phyloP scores from a whole-genome alignment of 2,888 invertebrate genomes.

The Dione vanillae region DNA sequence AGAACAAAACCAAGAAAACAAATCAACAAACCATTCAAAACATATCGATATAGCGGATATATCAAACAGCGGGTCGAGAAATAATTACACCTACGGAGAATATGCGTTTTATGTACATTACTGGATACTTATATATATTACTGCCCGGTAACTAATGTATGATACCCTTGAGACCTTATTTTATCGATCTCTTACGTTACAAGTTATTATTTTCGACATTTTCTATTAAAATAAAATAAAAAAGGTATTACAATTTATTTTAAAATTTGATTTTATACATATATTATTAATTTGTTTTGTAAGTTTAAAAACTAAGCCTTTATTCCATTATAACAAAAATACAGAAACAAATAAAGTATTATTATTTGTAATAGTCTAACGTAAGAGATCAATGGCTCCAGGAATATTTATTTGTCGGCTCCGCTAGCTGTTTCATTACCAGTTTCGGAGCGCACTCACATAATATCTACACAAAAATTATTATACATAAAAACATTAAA shows the following conservation, averaged over 20 bases:
- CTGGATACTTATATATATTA: conserved; percentile 49
- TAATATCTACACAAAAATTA: conserved; percentile 29
- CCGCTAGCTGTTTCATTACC: conserved; percentile 21
- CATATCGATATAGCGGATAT: conserved; percentile 62
- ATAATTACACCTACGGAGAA: conserved; percentile 67
- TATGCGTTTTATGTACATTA: conserved; percentile 13
- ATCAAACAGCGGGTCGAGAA: conserved; percentile 50
- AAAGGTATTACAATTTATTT: no score
- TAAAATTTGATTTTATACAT: no score
- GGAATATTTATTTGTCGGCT: conserved; percentile 28
- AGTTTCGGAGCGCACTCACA: conserved; percentile 30
- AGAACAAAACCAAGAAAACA: conserved; percentile 89
- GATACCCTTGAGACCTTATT: not conserved
- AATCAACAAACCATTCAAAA: conserved; percentile 85
- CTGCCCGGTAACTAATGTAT: conserved; percentile 63
- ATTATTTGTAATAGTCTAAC: not conserved
- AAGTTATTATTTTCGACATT: not conserved
- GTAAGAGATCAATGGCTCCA: conserved; percentile 4
- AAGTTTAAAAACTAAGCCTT: no score
- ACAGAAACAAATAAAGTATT: not conserved
- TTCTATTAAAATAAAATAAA: no score
- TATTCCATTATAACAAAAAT: no score
- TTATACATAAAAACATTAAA: conserved; percentile 29
- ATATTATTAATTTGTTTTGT: no score
- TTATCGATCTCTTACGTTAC: conserved; percentile 7